Conservation (phyloP, 2,113 vertebrate genomes). For the Nanorana parkeri region DNA sequence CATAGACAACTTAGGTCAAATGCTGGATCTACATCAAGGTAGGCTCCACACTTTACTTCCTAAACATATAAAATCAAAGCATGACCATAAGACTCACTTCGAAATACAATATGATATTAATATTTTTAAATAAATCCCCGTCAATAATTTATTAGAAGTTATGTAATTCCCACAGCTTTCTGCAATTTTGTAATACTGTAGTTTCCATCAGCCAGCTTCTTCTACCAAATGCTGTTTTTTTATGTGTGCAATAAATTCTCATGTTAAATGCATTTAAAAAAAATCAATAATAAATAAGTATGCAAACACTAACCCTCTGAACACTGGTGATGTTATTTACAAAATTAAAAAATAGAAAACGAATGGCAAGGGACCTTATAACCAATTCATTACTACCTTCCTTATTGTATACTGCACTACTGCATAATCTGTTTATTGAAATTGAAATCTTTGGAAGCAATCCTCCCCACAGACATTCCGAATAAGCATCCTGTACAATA, state of each 20-base stretch:
- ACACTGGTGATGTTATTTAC: slow-evolving; percentile 88
- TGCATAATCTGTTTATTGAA: slow-evolving; percentile 88
- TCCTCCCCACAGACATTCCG: slow-evolving; percentile 83
- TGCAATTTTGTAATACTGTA: slow-evolving; percentile 73
- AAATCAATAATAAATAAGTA: slow-evolving; percentile 97
- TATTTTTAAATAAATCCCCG: slow-evolving; percentile 71
- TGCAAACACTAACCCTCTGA: slow-evolving; percentile 84
- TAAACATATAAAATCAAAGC: neutral
- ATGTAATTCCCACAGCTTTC: slow-evolving; percentile 69
- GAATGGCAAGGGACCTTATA: slow-evolving; percentile 83
- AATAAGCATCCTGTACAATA: slow-evolving; percentile 78
- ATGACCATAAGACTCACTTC: slow-evolving; percentile 35
- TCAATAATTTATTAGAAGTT: slow-evolving; percentile 79
- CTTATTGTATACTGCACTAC: slow-evolving; percentile 80
- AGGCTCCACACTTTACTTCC: neutral
- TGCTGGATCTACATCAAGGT: too few species aligned
- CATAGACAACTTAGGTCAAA: too few species aligned
- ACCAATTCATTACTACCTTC: slow-evolving; percentile 88
- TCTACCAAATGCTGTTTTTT: slow-evolving; percentile 74
- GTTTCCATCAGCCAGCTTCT: slow-evolving; percentile 68
- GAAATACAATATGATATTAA: slow-evolving; percentile 76
- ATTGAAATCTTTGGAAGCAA: slow-evolving; percentile 85
- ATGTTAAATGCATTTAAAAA: slow-evolving; percentile 82
- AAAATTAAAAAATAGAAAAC: slow-evolving; percentile 89
- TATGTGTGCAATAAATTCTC: slow-evolving; percentile 85